Conservation (phyloP, 92 coral and sea anemone species). For the Phenganax subtilis region DNA sequence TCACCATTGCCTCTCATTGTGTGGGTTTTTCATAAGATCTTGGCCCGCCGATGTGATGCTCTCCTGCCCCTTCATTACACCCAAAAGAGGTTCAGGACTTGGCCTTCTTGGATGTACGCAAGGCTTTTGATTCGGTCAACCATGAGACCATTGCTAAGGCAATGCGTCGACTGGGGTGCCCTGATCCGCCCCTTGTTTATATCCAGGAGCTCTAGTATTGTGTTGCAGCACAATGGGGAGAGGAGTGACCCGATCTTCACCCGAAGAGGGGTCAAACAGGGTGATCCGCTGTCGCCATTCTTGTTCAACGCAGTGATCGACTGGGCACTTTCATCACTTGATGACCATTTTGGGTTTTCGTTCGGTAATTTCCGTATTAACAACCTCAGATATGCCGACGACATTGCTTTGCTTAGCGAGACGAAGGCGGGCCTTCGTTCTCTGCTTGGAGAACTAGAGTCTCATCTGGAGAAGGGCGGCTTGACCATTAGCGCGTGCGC, state of each 20-base stretch:
- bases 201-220: constrained; percentile 8
- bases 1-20: constrained; percentile 8
- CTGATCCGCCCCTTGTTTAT: constrained; percentile 22
- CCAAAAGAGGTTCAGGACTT: constrained; percentile 17
- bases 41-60: constrained; percentile 23
- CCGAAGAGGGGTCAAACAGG: neutral
- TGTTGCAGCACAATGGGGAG: neutral
- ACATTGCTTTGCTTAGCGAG: too few relatives aligned
- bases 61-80: constrained; percentile 10
- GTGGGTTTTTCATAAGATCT: constrained; percentile 19
- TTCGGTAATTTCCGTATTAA: too few relatives aligned
- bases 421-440: too few relatives aligned
- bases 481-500: too few relatives aligned
- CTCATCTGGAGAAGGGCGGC: too few relatives aligned
- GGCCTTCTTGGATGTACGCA: neutral
- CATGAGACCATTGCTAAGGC: neutral
- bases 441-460: neutral
- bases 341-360: neutral
- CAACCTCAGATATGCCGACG: too few relatives aligned
- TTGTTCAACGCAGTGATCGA: constrained; percentile 12
- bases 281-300: constrained; percentile 17
- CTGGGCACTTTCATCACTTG: constrained; percentile 6
- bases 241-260: neutral
- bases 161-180: neutral
- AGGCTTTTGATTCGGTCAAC: constrained; percentile 9